Evolutionary conservation across 2,888 invertebrate species (phyloP).

Genomic region (Netelia inedita): DNA sequence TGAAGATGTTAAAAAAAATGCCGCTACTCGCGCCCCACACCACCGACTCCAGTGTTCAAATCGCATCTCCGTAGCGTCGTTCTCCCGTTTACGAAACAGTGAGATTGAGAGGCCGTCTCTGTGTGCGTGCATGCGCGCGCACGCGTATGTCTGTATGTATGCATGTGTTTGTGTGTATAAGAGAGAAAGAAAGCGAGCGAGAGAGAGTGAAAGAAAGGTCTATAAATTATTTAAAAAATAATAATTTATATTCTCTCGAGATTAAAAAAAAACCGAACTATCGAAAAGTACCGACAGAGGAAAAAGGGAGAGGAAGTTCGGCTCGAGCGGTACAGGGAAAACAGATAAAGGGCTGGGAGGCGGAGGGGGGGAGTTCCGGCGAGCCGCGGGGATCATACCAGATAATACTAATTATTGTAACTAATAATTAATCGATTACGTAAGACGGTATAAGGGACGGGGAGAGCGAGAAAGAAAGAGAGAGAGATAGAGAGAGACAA

Average conservation of each 20-base stretch:
- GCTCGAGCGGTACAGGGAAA: constrained; percentile 66
- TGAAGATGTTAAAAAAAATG: constrained; percentile 56
- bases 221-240: constrained; percentile 10
- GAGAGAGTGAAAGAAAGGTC: constrained; percentile 35
- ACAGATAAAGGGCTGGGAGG: constrained; percentile 45
- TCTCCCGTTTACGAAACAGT: constrained; percentile 70
- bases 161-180: constrained; percentile 25
- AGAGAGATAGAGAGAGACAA: constrained; percentile 29
- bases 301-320: constrained; percentile 61
- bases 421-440: constrained; percentile 79
- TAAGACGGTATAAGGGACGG: constrained; percentile 59
- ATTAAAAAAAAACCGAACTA: not conserved
- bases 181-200: not conserved
- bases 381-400: constrained; percentile 80
- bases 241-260: constrained; percentile 24
- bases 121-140: constrained; percentile 36
- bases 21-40: constrained; percentile 80
- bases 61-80: constrained; percentile 77
- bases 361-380: constrained; percentile 73
- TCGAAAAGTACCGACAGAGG: constrained; percentile 20
- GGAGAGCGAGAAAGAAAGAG: constrained; percentile 60
- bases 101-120: constrained; percentile 56
- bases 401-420: constrained; percentile 80
- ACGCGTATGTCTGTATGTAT: constrained; percentile 16
- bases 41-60: constrained; percentile 85